Percentiles rank a stretch among this genome's conserved stretches.
These are phyloP conservation scores for Exaiptasia diaphana DNA, from an alignment of 64 coral and sea anemone genomes.

Conservation along the genomic window DNA sequence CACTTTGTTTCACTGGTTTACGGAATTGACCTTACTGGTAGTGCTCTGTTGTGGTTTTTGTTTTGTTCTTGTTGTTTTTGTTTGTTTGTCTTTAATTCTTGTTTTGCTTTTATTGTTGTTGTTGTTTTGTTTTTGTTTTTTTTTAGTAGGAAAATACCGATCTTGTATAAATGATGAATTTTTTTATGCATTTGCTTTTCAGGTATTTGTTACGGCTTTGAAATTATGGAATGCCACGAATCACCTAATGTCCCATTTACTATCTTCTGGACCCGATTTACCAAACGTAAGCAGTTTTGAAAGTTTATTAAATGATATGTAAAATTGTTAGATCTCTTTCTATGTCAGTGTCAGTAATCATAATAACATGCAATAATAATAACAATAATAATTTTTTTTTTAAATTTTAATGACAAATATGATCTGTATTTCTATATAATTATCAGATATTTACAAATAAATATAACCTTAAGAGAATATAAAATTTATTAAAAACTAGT, in stretches of 20 bases:
- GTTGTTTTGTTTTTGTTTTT: no score
- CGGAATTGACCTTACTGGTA: no score
- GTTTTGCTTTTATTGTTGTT: no score
- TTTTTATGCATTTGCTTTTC: not conserved
- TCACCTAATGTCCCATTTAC: conserved; percentile 42
- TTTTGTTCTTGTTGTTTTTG: no score
- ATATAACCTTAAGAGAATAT: no score
- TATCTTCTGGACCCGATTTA: conserved; percentile 1
- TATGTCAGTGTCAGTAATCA: not conserved
- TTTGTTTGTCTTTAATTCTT: no score
- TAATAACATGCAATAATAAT: not conserved
- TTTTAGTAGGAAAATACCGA: no score
- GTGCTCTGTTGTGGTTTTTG: no score
- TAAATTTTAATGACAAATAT: not conserved
- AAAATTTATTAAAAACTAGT: no score
- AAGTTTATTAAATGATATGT: not conserved
- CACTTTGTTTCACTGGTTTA: no score
- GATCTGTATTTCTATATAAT: no score
- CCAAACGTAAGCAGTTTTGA: not conserved
- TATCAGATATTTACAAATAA: not conserved
- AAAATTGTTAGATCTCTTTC: not conserved
- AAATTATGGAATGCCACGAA: conserved; percentile 3
- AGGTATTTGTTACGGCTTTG: conserved; percentile 29
- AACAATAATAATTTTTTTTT: not conserved
- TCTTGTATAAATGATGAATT: not conserved